Conservation (phyloP, 2,113 vertebrate species). For the Misgurnus mizolepis region DNA sequence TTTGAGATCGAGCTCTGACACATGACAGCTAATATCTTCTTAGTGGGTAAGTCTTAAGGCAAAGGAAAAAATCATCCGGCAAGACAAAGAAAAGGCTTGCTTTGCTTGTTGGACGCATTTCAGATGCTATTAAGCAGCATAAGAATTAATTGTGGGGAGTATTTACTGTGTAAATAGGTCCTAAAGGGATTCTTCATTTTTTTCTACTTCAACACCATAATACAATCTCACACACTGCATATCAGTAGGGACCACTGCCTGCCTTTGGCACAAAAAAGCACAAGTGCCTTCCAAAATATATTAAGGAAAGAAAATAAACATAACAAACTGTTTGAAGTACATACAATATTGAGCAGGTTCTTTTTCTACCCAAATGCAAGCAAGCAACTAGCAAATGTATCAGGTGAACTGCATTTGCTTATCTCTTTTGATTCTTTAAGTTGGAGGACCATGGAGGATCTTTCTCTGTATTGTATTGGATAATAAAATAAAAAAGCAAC, state of each 20-base stretch:
- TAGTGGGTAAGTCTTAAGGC: too few species aligned
- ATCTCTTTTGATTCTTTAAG: not conserved
- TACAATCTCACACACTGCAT: slow-evolving; percentile 23
- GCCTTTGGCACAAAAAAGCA: slow-evolving; percentile 20
- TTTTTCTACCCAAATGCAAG: not conserved
- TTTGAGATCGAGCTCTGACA: not conserved
- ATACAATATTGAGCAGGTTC: not conserved
- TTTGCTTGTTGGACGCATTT: not conserved
- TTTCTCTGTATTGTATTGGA: not conserved
- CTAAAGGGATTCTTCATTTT: not conserved
- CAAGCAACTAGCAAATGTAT: not conserved
- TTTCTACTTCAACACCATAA: slow-evolving; percentile 21
- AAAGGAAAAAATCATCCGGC: not conserved
- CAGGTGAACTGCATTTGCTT: not conserved
- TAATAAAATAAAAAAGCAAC: not conserved
- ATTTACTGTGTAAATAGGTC: not conserved
- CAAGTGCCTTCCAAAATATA: slow-evolving; percentile 15
- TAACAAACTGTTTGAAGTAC: slow-evolving; percentile 21
- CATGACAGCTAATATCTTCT: not conserved
- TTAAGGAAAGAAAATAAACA: slow-evolving; percentile 19
- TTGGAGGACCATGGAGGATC: not conserved
- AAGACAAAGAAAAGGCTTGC: not conserved
- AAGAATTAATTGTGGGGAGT: not conserved
- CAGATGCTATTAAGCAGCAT: not conserved
- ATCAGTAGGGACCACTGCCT: slow-evolving; percentile 27